phyloP scores from a whole-genome alignment of 2,888 invertebrate species.

The Baronia brevicornis region DNA sequence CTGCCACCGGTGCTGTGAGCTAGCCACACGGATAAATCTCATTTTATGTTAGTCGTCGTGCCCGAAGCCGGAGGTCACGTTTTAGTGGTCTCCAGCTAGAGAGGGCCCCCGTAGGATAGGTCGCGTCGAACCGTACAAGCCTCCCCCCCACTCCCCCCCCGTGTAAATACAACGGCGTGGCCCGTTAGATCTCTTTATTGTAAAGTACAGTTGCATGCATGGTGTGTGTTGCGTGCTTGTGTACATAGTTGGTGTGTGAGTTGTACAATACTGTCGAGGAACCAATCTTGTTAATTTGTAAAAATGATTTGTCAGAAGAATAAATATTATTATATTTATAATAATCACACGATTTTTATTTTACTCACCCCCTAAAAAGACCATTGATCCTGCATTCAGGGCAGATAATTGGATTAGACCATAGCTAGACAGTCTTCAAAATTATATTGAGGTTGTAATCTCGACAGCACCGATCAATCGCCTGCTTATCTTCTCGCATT shows the following conservation, averaged over 20 bases:
- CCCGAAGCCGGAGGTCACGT: slow-evolving; percentile 17
- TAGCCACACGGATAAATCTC: too few relatives aligned
- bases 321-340: slow-evolving; percentile 71
- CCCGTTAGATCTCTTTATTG: slow-evolving; percentile 16
- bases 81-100: slow-evolving; percentile 18
- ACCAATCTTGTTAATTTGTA: slow-evolving; percentile 50
- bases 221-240: slow-evolving; percentile 3
- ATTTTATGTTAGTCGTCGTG: too few relatives aligned
- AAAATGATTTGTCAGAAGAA: slow-evolving; percentile 45
- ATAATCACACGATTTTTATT: slow-evolving; percentile 23
- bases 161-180: slow-evolving; percentile 10
- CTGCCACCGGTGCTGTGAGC: too few relatives aligned
- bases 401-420: too few relatives aligned
- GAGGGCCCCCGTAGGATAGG: slow-evolving; percentile 4
- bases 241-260: slow-evolving; percentile 5
- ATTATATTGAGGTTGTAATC: too few relatives aligned
- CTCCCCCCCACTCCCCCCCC: too few relatives aligned
- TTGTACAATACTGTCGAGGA: slow-evolving; percentile 31
- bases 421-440: too few relatives aligned
- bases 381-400: too few relatives aligned
- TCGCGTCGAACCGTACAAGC: slow-evolving; percentile 10
- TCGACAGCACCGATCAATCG: too few relatives aligned
- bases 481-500: too few relatives aligned
- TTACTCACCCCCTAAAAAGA: neutral
- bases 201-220: slow-evolving; percentile 26